Conservation (phyloP, 2,888 invertebrate genomes). For the Tenthredo notha region DNA sequence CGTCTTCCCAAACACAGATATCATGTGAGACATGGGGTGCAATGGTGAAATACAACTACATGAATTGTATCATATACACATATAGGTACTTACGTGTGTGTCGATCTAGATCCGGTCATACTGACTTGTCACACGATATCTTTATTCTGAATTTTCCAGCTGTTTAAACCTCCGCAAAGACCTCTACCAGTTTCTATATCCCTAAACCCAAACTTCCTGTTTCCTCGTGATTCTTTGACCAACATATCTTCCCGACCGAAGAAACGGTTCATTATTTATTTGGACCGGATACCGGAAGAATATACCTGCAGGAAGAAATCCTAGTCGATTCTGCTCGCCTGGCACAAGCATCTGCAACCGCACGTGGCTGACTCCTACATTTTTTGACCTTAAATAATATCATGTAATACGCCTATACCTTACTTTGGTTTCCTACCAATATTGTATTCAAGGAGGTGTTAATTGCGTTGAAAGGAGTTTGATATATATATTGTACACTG, state of each 20-base stretch:
- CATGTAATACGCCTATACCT: neutral
- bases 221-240: slow-evolving; percentile 56
- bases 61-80: neutral
- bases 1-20: slow-evolving; percentile 59
- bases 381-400: neutral
- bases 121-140: slow-evolving; percentile 7
- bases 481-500: neutral
- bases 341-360: slow-evolving; percentile 12
- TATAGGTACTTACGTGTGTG: neutral
- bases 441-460: neutral
- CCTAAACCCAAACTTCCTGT: slow-evolving; percentile 69
- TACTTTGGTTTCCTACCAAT: neutral
- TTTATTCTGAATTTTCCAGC: slow-evolving; percentile 4
- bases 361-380: slow-evolving; percentile 39
- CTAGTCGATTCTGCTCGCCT: slow-evolving; percentile 30
- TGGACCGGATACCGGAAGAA: slow-evolving; percentile 36
- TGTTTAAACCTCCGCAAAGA: slow-evolving; percentile 50
- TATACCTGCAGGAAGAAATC: neutral
- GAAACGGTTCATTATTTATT: neutral
- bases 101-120: neutral
- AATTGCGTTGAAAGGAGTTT: neutral
- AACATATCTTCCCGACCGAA: neutral
- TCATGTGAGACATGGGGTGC: neutral
- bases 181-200: slow-evolving; percentile 66
- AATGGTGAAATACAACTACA: neutral